Evolutionary conservation across 2,888 invertebrate species (phyloP).

Genomic region (Ethmia dodecea): DNA sequence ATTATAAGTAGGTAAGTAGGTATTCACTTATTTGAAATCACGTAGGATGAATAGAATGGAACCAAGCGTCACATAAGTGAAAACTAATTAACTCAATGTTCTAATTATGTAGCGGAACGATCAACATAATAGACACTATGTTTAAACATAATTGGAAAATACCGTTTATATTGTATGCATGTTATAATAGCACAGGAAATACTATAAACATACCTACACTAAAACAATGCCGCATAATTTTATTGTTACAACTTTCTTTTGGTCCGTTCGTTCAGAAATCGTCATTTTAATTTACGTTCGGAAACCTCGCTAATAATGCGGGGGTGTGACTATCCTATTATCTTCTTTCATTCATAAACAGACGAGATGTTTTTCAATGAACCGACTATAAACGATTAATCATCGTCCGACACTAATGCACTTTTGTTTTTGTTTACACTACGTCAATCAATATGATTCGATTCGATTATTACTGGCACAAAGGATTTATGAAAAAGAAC

Average conservation of each 20-base stretch:
- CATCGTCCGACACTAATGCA: conserved; percentile 55
- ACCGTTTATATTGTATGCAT: background rate
- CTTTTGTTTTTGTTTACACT: conserved; percentile 55
- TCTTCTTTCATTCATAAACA: conserved; percentile 39
- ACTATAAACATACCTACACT: conserved; percentile 8
- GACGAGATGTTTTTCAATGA: conserved; percentile 32
- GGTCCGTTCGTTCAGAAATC: conserved; percentile 1
- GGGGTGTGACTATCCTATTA: conserved; percentile 34
- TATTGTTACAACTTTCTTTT: conserved; percentile 21
- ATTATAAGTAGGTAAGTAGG: no score
- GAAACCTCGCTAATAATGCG: conserved; percentile 15
- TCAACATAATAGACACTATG: no score
- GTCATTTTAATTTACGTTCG: background rate
- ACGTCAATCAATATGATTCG: conserved; percentile 34
- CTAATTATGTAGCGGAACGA: no score
- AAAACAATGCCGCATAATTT: conserved; percentile 24
- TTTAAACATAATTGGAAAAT: no score
- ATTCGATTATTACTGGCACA: conserved; percentile 7
- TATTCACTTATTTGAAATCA: no score
- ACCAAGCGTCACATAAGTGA: no score
- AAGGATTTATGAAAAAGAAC: background rate
- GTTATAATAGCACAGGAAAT: conserved; percentile 7
- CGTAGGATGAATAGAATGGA: no score
- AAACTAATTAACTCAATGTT: no score
- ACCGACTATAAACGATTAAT: conserved; percentile 44